Base-by-base conservation (phyloP, 2,797 vertebrate genomes). In the Propithecus perrieri region DNA sequence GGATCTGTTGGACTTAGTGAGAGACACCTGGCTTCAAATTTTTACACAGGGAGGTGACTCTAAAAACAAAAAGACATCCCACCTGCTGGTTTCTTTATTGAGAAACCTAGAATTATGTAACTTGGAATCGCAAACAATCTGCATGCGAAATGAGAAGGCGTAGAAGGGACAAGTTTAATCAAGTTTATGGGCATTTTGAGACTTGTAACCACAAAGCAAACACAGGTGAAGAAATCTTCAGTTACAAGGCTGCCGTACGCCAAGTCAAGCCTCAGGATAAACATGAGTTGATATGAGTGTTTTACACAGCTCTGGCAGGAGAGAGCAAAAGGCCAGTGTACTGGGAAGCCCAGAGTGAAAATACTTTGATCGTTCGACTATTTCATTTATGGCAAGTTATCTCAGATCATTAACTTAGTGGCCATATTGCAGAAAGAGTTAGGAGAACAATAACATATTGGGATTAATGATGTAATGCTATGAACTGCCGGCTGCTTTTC, bases 81-180 rank as follows among this genome's bases (percentile, higher is more conserved):
- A 96, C 97, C 98, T 98, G 95, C 97, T 96, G 97, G 76, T 72
- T 90, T 87, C 97, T 97, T 96, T 94, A 96, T 96, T 97, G 95
- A 94, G 97, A 97, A 97, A 98, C 78, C 89, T 57, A 85, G 90
- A 90, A 85, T 98, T 98, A 94, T 97, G 94, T 95, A 98, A 98
- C 87, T 93, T 18, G 8, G 89, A 94, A 92, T 95, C 91, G 95
- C 93, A 98, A 96, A 95, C 96, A 96, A 90, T 81, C 83, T 55
- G 6, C 96, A 85, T 93, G 84, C 20, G 76, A 95, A 97, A 91
- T 61, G 74, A 91, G 78, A 97, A 93, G 80, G 85, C 93, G 74
- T 43, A 48, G 65, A 76, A 85, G 48, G 91, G 94, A 92, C 97
- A 96, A 94, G 97, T 98, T 94, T 96, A 81, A 91, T 98, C 98